Conservation (phyloP, 1,140 invertebrate genomes). For the Heliconius himera region DNA sequence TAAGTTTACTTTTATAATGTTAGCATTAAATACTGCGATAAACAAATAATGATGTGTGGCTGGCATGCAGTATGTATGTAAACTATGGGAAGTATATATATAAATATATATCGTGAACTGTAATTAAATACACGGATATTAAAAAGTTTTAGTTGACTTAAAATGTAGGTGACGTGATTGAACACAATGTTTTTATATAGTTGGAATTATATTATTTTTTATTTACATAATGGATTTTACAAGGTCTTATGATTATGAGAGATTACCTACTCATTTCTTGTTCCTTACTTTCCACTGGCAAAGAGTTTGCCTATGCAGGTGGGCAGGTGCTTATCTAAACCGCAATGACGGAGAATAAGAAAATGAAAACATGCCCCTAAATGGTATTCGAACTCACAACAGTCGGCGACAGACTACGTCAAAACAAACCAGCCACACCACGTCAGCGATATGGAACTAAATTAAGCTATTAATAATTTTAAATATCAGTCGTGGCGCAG, state of each 20-base stretch:
- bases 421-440: background rate
- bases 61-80: background rate
- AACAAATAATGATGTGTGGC: background rate
- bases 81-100: slow-evolving; percentile 8
- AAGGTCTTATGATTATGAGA: too few relatives aligned
- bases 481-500: too few relatives aligned
- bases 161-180: background rate
- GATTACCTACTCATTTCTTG: too few relatives aligned
- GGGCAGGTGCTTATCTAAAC: too few relatives aligned
- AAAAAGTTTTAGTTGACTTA: background rate
- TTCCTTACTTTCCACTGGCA: too few relatives aligned
- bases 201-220: too few relatives aligned
- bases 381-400: too few relatives aligned
- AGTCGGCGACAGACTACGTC: too few relatives aligned
- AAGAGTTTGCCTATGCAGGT: too few relatives aligned
- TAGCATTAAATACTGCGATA: background rate
- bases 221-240: too few relatives aligned
- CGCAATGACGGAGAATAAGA: too few relatives aligned
- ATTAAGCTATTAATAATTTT: background rate
- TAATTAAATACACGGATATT: slow-evolving; percentile 4
- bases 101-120: slow-evolving; percentile 7
- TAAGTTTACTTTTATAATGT: background rate
- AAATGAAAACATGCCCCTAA: too few relatives aligned
- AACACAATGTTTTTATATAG: background rate
- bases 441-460: background rate